phyloP scores from a whole-genome alignment of 2,888 invertebrate genomes.

The Noctua janthina region DNA sequence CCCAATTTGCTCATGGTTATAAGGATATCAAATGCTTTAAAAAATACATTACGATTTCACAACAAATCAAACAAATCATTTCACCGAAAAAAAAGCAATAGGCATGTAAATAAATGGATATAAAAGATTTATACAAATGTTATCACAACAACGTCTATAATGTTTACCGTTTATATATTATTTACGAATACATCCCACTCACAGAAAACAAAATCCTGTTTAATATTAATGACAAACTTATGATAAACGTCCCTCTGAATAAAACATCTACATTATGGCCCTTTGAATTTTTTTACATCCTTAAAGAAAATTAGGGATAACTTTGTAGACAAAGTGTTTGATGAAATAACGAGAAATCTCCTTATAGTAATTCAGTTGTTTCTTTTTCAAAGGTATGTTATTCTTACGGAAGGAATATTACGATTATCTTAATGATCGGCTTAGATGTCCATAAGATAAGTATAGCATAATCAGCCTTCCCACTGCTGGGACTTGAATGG shows the following conservation, averaged over 20 bases:
- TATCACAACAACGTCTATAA: background rate
- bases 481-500: background rate
- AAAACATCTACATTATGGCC: constrained; percentile 50
- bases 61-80: no score
- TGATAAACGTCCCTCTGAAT: constrained; percentile 46
- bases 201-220: constrained; percentile 42
- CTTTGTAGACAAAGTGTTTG: constrained; percentile 10
- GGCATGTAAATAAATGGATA: background rate
- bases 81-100: background rate
- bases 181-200: constrained; percentile 11
- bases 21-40: background rate
- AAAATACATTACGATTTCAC: background rate
- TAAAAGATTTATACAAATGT: background rate
- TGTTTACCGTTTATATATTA: constrained; percentile 20
- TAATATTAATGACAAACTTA: constrained; percentile 51
- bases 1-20: background rate
- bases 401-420: background rate
- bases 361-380: constrained; percentile 10
- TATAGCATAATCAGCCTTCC: background rate
- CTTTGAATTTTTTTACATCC: constrained; percentile 43
- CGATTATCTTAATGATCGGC: background rate
- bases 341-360: constrained; percentile 11
- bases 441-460: background rate
- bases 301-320: constrained; percentile 24
- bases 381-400: background rate